phyloP scores from a whole-genome alignment of 2,797 vertebrate species.

The Hippopotamyrus pictus region DNA sequence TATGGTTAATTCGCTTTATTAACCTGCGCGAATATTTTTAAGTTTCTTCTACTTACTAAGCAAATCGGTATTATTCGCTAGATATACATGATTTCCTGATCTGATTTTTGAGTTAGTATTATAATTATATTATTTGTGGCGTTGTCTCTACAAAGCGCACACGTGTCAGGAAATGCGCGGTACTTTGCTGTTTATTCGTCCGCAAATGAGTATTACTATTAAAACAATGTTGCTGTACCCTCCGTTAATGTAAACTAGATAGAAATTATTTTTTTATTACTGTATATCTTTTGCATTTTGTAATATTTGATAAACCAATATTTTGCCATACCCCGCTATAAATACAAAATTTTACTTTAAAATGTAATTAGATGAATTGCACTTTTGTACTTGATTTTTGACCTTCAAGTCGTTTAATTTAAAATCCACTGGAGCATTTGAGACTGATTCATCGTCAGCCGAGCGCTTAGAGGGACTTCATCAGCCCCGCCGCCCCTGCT shows the following conservation, averaged over 20 bases:
- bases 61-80: neutral
- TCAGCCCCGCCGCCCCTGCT: neutral
- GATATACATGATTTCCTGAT: neutral
- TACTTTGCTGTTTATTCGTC: neutral
- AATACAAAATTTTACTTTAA: neutral
- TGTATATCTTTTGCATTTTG: neutral
- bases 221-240: neutral
- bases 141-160: neutral
- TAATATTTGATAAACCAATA: neutral
- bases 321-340: neutral
- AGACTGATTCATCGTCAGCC: neutral
- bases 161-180: neutral
- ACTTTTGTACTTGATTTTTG: neutral
- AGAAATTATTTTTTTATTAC: neutral
- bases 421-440: neutral
- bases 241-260: neutral
- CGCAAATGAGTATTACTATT: neutral
- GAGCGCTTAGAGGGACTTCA: neutral
- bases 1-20: conserved; percentile 31
- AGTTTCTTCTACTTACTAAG: neutral
- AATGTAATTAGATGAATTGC: neutral
- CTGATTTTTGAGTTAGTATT: neutral
- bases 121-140: neutral
- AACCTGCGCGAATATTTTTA: conserved; percentile 18
- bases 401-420: neutral